Evolutionary conservation across 2,797 vertebrate species (phyloP), one percentile per base, ranked within the genome.

Genomic region (Acipenser oxyrinchus): DNA sequence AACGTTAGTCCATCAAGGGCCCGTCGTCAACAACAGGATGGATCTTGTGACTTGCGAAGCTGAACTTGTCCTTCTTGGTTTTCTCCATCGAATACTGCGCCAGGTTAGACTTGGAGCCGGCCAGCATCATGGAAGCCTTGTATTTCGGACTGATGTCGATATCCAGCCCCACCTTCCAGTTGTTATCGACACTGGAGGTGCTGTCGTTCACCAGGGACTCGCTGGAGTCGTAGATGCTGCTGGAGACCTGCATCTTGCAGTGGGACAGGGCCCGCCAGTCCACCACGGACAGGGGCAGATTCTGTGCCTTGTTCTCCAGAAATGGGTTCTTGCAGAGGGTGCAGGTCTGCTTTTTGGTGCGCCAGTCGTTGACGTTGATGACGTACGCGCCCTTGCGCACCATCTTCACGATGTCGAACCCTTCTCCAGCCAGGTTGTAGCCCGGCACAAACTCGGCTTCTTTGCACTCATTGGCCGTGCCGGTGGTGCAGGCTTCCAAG

Each of bases 351-450:
- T 93, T 84, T 0, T 78, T 77, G 1, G 51, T 72, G 59, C 70
- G 75, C 83, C 85, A 93, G 9, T 0, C 1, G 10, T 75, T 74
- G 49, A 84, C 81, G 68, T 90, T 85, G 60, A 91, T 90, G 73
- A 91, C 79, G 57, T 89, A 91, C 0, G 88, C 88, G 6, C 88
- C 86, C 0, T 88, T 91, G 10, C 83, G 87, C 10, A 64, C 82
- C 86, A 95, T 88, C 3, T 73, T 83, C 66, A 93, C 92, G 72
- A 96, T 88, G 2, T 95, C 91, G 6, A 95, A 80, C 1, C 94
- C 93, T 60, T 93, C 92, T 2, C 94, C 94, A 0, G 89, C 90
- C 66, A 93, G 82, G 76, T 86, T 87, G 9, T 90, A 76, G 1
- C 93, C 93, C 0, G 94, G 94, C 50, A 94, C 87, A 7, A 91